Evolutionary conservation across 2,113 vertebrate genomes (phyloP).

Genomic region (Trematocara stigmaticum): DNA sequence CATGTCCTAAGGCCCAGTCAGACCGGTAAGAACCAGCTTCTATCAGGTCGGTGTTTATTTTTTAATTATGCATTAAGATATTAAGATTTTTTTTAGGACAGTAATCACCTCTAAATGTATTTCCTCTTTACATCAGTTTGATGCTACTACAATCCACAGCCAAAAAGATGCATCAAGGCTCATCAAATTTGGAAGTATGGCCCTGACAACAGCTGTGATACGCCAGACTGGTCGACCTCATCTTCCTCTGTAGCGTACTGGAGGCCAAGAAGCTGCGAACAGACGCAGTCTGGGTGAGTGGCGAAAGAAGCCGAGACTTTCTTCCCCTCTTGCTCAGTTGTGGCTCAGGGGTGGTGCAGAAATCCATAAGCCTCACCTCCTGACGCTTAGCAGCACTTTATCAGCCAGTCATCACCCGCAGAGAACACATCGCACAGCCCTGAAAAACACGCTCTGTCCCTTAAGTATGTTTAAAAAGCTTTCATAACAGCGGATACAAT

Average conservation of each 20-base stretch:
- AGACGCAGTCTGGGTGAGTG: background rate
- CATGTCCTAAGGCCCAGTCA: background rate
- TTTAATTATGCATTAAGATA: background rate
- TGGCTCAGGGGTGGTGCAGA: conserved; percentile 3
- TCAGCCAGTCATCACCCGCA: conserved; percentile 24
- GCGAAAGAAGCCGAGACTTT: background rate
- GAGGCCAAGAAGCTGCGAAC: background rate
- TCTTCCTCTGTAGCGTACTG: background rate
- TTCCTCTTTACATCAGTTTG: background rate
- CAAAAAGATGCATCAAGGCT: background rate
- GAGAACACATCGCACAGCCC: background rate
- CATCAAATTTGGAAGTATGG: background rate
- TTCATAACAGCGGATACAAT: conserved; percentile 13
- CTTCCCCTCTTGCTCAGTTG: background rate
- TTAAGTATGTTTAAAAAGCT: conserved; percentile 18
- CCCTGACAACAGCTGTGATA: background rate
- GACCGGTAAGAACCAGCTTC: background rate
- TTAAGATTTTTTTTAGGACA: background rate
- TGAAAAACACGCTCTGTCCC: background rate
- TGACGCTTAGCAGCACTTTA: conserved; percentile 25
- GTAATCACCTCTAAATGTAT: background rate
- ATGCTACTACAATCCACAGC: background rate
- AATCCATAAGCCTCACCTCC: conserved; percentile 34
- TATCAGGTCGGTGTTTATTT: background rate
- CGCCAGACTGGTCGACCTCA: background rate